A percentile compares a stretch with the other conserved stretches of the same genome.
Evolutionary conservation across 1,140 invertebrate genomes (phyloP).

Genomic region (Lasioglossum baleicum): DNA sequence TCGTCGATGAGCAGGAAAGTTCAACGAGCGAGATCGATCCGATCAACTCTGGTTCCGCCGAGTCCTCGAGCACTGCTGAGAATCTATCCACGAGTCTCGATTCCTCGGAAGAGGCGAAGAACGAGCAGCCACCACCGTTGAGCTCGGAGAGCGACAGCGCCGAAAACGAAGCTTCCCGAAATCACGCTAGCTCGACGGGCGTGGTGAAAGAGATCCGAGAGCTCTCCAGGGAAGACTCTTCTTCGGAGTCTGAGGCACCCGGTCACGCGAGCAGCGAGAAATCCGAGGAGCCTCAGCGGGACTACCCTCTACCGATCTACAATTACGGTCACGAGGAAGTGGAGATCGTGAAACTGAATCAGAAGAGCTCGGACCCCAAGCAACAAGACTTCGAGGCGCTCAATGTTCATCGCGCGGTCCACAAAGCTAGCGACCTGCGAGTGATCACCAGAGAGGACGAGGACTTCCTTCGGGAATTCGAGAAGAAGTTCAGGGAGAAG

Average conservation of each 20-base stretch:
- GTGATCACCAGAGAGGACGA: constrained; percentile 70
- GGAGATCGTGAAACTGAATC: constrained; percentile 78
- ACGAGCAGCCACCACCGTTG: too few species aligned
- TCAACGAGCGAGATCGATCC: not conserved
- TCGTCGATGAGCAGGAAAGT: not conserved
- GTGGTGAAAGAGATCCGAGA: constrained; percentile 62
- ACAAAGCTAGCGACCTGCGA: constrained; percentile 54
- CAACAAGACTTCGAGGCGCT: not conserved
- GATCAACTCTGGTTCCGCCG: too few species aligned
- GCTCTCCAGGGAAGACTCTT: constrained; percentile 45
- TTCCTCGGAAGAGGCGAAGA: too few species aligned
- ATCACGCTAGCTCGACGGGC: constrained; percentile 4
- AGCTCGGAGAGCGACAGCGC: too few species aligned
- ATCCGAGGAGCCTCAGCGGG: constrained; percentile 67
- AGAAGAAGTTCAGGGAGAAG: constrained; percentile 62
- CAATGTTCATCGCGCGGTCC: constrained; percentile 7
- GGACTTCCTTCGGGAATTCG: constrained; percentile 70
- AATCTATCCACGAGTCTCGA: too few species aligned
- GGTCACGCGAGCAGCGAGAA: constrained; percentile 31
- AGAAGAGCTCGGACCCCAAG: constrained; percentile 33
- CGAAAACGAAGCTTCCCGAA: too few species aligned
- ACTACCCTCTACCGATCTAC: constrained; percentile 65
- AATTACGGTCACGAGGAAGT: constrained; percentile 74
- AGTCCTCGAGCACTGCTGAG: not conserved
- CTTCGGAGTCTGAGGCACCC: constrained; percentile 35